A percentile compares a stretch with the other conserved stretches of the same genome.
phyloP scores from a whole-genome alignment of 2,113 vertebrate species.

The Halichoerus grypus region DNA sequence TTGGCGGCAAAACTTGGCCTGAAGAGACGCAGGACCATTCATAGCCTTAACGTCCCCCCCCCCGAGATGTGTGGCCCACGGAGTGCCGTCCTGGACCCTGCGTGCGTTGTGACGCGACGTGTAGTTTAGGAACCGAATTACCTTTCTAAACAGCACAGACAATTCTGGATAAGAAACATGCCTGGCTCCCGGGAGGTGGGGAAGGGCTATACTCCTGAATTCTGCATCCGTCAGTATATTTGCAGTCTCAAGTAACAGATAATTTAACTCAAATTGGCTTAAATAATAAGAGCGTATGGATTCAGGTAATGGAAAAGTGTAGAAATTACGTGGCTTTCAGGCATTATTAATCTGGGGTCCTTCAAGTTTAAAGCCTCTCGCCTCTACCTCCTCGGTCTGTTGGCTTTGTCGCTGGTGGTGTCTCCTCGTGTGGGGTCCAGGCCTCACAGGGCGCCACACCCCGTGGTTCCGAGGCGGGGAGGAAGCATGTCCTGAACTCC shows the following conservation, averaged over 20 bases:
- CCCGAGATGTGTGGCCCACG: neutral
- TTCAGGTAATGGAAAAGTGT: neutral
- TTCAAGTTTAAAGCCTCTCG: neutral
- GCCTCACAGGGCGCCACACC: neutral
- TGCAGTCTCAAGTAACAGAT: neutral
- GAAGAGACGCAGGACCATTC: constrained; percentile 10
- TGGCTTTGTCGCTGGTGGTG: neutral
- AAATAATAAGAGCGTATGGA: neutral
- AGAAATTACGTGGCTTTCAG: neutral
- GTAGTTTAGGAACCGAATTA: neutral
- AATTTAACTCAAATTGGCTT: neutral
- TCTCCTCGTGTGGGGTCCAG: neutral
- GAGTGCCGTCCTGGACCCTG: neutral
- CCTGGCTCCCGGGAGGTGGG: neutral
- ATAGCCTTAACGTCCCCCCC: constrained; percentile 17
- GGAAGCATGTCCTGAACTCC: too few relatives aligned
- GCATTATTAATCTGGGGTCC: neutral
- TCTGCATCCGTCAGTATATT: neutral
- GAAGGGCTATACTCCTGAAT: neutral
- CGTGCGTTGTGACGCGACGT: neutral
- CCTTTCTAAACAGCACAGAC: constrained; percentile 4
- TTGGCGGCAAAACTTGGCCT: neutral
- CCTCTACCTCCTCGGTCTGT: neutral
- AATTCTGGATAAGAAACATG: neutral
- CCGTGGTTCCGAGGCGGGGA: too few relatives aligned